Conservation (phyloP, 2,797 vertebrate species). For the Falco rusticolus region DNA sequence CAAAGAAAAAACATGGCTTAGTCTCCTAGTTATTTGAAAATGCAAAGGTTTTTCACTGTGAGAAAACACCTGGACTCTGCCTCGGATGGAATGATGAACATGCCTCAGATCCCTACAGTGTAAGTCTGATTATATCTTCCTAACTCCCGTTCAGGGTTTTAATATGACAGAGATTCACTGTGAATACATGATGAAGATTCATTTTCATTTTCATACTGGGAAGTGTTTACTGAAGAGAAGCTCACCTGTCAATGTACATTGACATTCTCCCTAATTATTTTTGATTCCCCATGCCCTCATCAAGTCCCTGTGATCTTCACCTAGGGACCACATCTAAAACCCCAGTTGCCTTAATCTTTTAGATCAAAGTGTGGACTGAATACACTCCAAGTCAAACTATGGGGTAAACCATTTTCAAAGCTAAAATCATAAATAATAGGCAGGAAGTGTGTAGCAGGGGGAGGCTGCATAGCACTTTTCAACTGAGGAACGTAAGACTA, state of each 20-base stretch:
- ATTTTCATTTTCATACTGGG: slow-evolving; percentile 36
- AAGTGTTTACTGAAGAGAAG: slow-evolving; percentile 20
- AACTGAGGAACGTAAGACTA: background rate
- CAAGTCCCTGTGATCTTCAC: slow-evolving; percentile 25
- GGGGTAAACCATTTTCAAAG: slow-evolving; percentile 32
- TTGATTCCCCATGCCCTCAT: background rate
- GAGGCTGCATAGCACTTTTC: background rate
- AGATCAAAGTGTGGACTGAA: slow-evolving; percentile 33
- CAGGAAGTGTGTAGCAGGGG: background rate
- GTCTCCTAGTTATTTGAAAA: background rate
- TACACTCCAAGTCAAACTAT: slow-evolving; percentile 11
- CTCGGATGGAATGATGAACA: background rate
- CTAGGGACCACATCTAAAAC: slow-evolving; percentile 23
- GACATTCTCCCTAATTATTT: slow-evolving; percentile 40
- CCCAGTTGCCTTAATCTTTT: background rate
- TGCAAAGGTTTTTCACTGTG: background rate
- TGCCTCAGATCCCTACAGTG: background rate
- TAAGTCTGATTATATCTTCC: background rate
- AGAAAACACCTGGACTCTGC: background rate
- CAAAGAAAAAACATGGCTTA: background rate
- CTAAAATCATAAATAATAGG: background rate
- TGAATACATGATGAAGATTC: slow-evolving; percentile 15
- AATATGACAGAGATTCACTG: slow-evolving; percentile 11
- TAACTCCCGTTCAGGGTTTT: slow-evolving; percentile 7
- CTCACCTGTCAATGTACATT: background rate